Base-by-base conservation (phyloP, 1,140 invertebrate genomes). In the Archivesica marissinica region DNA sequence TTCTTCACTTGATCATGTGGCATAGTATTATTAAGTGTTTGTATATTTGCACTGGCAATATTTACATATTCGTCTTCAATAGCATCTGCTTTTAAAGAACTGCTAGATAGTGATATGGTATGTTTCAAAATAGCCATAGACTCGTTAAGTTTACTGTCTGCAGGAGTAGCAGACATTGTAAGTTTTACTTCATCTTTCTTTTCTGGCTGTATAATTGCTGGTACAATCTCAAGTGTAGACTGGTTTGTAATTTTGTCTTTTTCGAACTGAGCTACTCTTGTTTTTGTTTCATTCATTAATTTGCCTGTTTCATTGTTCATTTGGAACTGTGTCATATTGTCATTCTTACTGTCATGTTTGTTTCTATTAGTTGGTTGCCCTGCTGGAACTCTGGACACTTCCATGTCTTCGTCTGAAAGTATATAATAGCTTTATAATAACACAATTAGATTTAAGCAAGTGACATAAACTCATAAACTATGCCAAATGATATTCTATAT, bases 31-130 rank as follows among this genome's bases (percentile, higher is more conserved):
- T 41, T 1, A 9, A 23, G 6, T 9, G 38, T 44, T 38, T 70
- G 7, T 28, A 30, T 7, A 2, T 50, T 52, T 17, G 39, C n/a
- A 17, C 1, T 44, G 1, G 35, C 41, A 50, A 59, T 76, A 39
- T 56, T 76, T 11, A 59, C 74, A 76, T 76, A 76, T 52, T 76
- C 50, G 59, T 59, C 74, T 76, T 59, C 74, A 56, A 23, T 35
- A 35, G 15, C 20, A 35, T 35, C 30, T 64, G 28, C 13, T 13
- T 35, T 35, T 35, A 35, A 64, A 64, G 28, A 28, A 33, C 4
- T n/a, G 13, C 15, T 2, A 13, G 7, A 64, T 25, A 35, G 15
- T 2, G 25, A 2, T 59, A 28, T 30, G 11, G 25, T 59, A 25
- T 64, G 20, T 35, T 15, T 33, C 38, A 35, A 25, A 25, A 6